Percentiles rank a stretch among this genome's conserved stretches.
Evolutionary conservation across 2,113 vertebrate genomes (phyloP).

Genomic region (Coregonus clupeaformis): DNA sequence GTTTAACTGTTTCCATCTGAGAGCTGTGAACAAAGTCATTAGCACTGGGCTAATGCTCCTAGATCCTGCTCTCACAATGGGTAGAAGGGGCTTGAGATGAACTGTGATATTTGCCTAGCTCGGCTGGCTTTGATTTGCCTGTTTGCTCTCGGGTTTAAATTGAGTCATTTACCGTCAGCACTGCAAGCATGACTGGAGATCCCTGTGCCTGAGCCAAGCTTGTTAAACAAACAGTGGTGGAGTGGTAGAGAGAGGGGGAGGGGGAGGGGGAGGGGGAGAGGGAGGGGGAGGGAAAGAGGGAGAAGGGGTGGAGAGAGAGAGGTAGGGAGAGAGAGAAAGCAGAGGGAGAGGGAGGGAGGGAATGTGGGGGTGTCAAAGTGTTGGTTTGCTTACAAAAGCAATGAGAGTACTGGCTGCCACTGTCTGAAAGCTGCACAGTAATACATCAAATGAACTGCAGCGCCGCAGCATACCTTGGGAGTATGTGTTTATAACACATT

Average conservation of each 20-base stretch:
- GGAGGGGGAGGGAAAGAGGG: background rate
- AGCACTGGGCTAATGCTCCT: background rate
- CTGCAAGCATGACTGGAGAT: slow-evolving; percentile 11
- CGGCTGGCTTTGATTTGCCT: slow-evolving; percentile 14
- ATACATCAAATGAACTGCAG: background rate
- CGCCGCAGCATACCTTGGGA: too few species aligned
- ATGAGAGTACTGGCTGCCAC: background rate
- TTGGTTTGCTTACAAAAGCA: background rate
- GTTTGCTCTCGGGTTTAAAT: slow-evolving; percentile 15
- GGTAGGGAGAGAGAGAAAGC: background rate
- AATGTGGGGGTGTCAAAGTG: background rate
- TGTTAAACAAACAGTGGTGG: slow-evolving; percentile 12
- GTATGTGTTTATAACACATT: too few species aligned
- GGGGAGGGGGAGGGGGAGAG: background rate
- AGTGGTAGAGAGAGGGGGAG: background rate
- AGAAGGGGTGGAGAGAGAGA: too few species aligned
- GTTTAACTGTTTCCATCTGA: background rate
- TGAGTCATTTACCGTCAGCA: slow-evolving; percentile 14
- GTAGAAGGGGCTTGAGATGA: background rate
- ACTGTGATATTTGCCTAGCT: slow-evolving; percentile 9
- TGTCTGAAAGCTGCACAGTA: background rate
- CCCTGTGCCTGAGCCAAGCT: slow-evolving; percentile 7
- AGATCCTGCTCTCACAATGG: background rate
- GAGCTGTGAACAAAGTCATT: background rate
- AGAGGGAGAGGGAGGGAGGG: background rate